Evolutionary conservation across 1,140 invertebrate species (phyloP).

Genomic region (Carposina sasakii): DNA sequence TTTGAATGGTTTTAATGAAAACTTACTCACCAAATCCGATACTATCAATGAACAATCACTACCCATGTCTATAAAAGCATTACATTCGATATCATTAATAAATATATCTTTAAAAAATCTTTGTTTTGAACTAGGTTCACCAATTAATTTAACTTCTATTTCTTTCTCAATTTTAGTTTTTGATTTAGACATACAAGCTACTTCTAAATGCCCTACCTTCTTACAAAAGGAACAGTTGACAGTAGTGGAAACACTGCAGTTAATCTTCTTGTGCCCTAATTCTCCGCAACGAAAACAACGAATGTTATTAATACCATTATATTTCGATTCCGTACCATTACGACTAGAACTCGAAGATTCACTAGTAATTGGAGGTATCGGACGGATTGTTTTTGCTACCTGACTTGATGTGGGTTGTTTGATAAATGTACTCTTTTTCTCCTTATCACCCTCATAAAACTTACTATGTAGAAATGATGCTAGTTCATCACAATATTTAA

Average conservation of each 20-base stretch:
- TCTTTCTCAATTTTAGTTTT: slow-evolving; percentile 12
- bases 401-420: no score
- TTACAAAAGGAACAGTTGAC: slow-evolving; percentile 6
- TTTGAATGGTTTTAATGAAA: not conserved
- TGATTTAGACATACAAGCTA: slow-evolving; percentile 7
- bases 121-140: not conserved
- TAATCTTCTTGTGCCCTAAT: slow-evolving; percentile 6
- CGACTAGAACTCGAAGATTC: no score
- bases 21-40: not conserved
- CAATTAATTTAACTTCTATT: slow-evolving; percentile 16
- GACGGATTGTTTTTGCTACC: no score
- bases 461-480: slow-evolving; percentile 15
- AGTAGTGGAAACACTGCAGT: slow-evolving; percentile 8
- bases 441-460: no score
- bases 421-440: no score
- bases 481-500: slow-evolving; percentile 11
- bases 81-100: not conserved
- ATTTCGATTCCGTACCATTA: no score
- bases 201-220: slow-evolving; percentile 15
- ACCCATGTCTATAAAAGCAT: slow-evolving; percentile 19
- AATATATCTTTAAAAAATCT: slow-evolving; percentile 12
- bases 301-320: not conserved
- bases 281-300: slow-evolving; percentile 15
- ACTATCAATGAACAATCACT: slow-evolving; percentile 6
- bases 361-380: no score